Base-by-base conservation (phyloP, 2,113 vertebrate genomes). In the Dicaeum eximium region DNA sequence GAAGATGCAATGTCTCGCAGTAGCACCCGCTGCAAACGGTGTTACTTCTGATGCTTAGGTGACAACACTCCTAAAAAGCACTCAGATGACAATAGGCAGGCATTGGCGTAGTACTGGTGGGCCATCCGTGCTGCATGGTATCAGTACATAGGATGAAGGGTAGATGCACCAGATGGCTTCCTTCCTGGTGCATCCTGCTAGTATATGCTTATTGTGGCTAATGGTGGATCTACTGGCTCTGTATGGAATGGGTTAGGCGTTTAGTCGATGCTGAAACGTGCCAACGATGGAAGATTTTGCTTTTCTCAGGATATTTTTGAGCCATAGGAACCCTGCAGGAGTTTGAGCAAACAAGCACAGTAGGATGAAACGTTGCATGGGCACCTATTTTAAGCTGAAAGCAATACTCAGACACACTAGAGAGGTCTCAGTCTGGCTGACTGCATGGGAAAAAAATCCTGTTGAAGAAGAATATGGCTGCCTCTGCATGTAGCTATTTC, bases 401-500 rank as follows among this genome's bases (percentile, higher is more conserved):
- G 97, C 97, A 98, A 97, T 97, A 97, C 95, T 93, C 92, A 97
- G 97, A 97, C 94, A 96, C 92, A 96, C 92, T 95, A 97, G 97
- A 96, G 95, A 97, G 97, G 94, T 97, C 96, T 97, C 95, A 93
- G 97, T 97, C 97, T 98, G 98, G 96, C 97, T 95, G 95, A 96
- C 97, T 98, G 98, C 98, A 98, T 98, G 98, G 97, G 90, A 97
- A 97, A 95, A 94, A 96, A 94, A 94, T 87, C 97, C 98, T 95
- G 83, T 97, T 97, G 97, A 98, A 98, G 97, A 98, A 98, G 97
- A 98, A 92, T 94, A 97, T 98, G 98, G 97, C 98, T 98, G 98
- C 98, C 98, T 98, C 98, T 98, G 98, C 98, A 98, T 99, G 98
- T 96, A 98, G 98, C 98, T 98, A 96, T 96, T 93, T 97, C 96